A percentile compares a stretch with the other conserved stretches of the same genome.
Conservation (phyloP, 2,113 vertebrate genomes). For the Neogobius melanostomus region DNA sequence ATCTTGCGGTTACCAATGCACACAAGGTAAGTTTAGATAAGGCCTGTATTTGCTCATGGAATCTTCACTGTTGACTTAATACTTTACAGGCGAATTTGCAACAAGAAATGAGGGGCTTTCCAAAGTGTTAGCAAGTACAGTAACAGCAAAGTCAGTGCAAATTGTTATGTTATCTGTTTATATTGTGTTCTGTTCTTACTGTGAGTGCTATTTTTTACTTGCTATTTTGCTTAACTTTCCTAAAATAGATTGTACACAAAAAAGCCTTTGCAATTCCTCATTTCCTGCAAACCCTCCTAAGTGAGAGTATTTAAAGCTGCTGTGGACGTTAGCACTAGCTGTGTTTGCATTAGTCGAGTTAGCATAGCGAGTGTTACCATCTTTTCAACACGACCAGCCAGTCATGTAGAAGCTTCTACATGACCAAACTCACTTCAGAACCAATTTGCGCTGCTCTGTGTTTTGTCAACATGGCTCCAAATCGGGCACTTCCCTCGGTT, state of each 20-base stretch:
- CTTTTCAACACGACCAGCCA: slow-evolving; percentile 25
- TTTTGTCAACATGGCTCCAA: slow-evolving; percentile 23
- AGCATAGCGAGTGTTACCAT: too few relatives aligned
- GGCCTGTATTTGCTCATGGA: background rate
- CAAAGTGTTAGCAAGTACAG: background rate
- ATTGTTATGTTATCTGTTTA: too few relatives aligned
- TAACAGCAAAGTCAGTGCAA: background rate
- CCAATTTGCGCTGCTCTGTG: slow-evolving; percentile 43
- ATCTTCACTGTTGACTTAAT: slow-evolving; percentile 9
- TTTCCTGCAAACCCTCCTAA: too few relatives aligned
- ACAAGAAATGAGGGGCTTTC: background rate
- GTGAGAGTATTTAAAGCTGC: too few relatives aligned
- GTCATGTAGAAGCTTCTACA: slow-evolving; percentile 9
- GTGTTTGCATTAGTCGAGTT: too few relatives aligned
- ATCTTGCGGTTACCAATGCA: slow-evolving; percentile 12
- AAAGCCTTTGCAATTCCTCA: too few relatives aligned
- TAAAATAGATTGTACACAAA: too few relatives aligned
- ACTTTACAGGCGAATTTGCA: background rate
- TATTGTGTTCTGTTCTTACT: too few relatives aligned
- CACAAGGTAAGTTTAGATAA: slow-evolving; percentile 11
- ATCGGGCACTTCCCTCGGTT: slow-evolving; percentile 33
- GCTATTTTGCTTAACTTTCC: too few relatives aligned
- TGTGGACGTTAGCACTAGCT: too few relatives aligned
- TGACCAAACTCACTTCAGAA: slow-evolving; percentile 20
- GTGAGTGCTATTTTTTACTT: too few relatives aligned